Base-by-base conservation (phyloP, 2,888 invertebrate species). In the Disparrhopalites patrizii region DNA sequence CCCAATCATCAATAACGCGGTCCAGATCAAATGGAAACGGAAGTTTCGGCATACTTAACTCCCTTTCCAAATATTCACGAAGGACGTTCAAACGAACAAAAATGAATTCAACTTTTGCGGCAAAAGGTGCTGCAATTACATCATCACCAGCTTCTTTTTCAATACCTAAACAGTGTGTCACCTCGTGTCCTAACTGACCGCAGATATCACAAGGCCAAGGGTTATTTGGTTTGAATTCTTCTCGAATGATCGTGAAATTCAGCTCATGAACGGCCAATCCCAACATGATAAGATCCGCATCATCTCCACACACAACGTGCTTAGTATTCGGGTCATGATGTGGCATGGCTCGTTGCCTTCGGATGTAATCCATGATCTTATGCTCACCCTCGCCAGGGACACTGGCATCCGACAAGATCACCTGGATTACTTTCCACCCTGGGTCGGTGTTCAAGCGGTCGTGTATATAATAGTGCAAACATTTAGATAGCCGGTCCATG, bases 351-450 rank as follows among this genome's bases (percentile, higher is more conserved):
- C 97, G 86, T 81, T 97, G 98, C 76, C 87, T 87, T n/a, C 99
- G 85, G 75, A 99, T 95, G 78, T 87, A 99, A 81, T 99, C 98
- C 98, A 99, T 99, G 75, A 99, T 98, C 82, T 99, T 99, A 79
- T 99, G 99, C 80, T 99, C 99, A 0, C 99, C 96, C 81, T 96
- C 96, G 5, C 96, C 96, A 0, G 96, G 96, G 4, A 93, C 96
- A 80, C 97, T 99, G 1, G 99, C 98, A 80, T 99, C 99, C 1
- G 98, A 98, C n/a, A 99, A 83, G 76, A 99, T 93, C 8, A 92
- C 90, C 81, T 95, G 94, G 69, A 99, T 86, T 43, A 88, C 86
- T 76, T 86, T 88, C 99, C 99, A 99, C 0, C 94, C 96, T 1
- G 96, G 91, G 79, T 97, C 92, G 78, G 82, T 94, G 78, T 96